A percentile compares a stretch with the other conserved stretches of the same genome.
phyloP scores from a whole-genome alignment of 2,888 invertebrate genomes.

The Latrodectus hesperus region DNA sequence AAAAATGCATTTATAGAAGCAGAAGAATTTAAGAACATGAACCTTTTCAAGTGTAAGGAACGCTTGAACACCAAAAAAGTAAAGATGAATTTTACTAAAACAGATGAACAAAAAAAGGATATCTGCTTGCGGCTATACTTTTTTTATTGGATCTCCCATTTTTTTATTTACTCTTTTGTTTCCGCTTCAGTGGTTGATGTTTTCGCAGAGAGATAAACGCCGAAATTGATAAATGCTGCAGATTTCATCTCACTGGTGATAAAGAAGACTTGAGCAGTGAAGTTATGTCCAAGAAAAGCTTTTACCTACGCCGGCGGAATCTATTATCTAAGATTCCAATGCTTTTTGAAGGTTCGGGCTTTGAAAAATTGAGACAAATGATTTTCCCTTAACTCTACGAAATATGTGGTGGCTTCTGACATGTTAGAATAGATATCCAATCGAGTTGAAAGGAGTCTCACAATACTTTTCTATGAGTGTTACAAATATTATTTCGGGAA shows the following conservation, averaged over 20 bases:
- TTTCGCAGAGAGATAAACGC: slow-evolving; percentile 58
- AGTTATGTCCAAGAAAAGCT: slow-evolving; percentile 45
- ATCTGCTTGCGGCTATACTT: slow-evolving; percentile 50
- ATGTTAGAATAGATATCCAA: slow-evolving; percentile 4
- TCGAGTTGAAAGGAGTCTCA: slow-evolving; percentile 16
- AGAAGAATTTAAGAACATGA: slow-evolving; percentile 55
- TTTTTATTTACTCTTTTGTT: slow-evolving; percentile 59
- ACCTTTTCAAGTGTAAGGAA: slow-evolving; percentile 38
- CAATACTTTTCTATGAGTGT: neutral
- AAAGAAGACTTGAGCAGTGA: slow-evolving; percentile 47
- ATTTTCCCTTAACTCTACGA: slow-evolving; percentile 8
- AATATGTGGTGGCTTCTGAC: neutral
- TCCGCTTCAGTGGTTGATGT: slow-evolving; percentile 50
- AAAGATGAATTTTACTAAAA: slow-evolving; percentile 9
- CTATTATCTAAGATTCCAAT: slow-evolving; percentile 21
- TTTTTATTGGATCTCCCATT: slow-evolving; percentile 13
- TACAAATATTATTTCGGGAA: neutral
- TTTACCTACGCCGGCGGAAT: slow-evolving; percentile 53
- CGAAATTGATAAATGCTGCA: slow-evolving; percentile 60
- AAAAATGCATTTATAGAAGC: slow-evolving; percentile 54
- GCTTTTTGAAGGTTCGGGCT: slow-evolving; percentile 8
- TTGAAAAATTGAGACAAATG: slow-evolving; percentile 53
- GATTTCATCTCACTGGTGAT: slow-evolving; percentile 59
- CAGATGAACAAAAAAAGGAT: slow-evolving; percentile 17
- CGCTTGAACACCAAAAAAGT: slow-evolving; percentile 27